Evolutionary conservation across 2,113 vertebrate species (phyloP).

Genomic region (Hippocampus abdominalis): DNA sequence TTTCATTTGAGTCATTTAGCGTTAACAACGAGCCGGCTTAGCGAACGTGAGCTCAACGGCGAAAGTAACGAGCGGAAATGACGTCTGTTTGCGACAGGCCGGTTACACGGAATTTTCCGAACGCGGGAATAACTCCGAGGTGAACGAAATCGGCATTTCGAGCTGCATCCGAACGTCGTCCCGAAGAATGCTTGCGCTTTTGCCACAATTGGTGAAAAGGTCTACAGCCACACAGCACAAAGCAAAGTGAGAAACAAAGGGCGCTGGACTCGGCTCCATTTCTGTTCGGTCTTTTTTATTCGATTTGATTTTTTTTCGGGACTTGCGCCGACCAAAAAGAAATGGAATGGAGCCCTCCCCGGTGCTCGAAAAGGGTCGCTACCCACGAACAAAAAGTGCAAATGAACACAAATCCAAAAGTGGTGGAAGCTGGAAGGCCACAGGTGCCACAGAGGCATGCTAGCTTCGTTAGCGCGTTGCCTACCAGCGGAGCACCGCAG

Average conservation of each 20-base stretch:
- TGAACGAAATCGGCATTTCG: too few relatives aligned
- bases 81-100: too few relatives aligned
- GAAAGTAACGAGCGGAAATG: too few relatives aligned
- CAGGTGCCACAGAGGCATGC: conserved; percentile 52
- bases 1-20: too few relatives aligned
- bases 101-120: too few relatives aligned
- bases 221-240: not conserved
- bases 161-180: too few relatives aligned
- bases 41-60: too few relatives aligned
- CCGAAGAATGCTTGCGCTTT: too few relatives aligned
- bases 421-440: conserved; percentile 36
- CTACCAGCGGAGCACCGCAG: conserved; percentile 89
- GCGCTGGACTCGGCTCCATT: conserved; percentile 59
- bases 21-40: too few relatives aligned
- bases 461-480: conserved; percentile 64
- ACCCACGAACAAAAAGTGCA: conserved; percentile 35
- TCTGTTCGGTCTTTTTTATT: conserved; percentile 14
- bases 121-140: too few relatives aligned
- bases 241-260: conserved; percentile 54
- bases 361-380: conserved; percentile 49
- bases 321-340: conserved; percentile 15
- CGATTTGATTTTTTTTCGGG: too few relatives aligned
- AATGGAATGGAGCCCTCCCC: conserved; percentile 49
- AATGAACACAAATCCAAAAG: conserved; percentile 56
- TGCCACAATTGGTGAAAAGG: not conserved